Base-by-base conservation (phyloP, 2,113 vertebrate genomes). In the Thamnaconus septentrionalis region DNA sequence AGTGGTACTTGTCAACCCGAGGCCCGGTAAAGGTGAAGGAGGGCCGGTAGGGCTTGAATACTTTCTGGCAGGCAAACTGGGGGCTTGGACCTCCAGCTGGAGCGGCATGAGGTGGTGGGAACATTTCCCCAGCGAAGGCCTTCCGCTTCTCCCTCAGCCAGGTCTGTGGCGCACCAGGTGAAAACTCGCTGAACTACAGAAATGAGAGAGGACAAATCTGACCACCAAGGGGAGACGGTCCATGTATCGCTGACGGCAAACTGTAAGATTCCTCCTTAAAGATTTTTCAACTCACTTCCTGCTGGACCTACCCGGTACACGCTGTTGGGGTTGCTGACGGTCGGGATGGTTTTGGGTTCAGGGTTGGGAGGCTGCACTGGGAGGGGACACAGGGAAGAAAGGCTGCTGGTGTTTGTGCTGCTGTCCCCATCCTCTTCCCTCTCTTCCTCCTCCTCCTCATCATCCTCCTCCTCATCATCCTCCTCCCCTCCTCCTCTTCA, bases 241-340 rank as follows among this genome's bases (percentile, higher is more conserved):
- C 18, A 31, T 31, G 18, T 31, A 31, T 31, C 18, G 18, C 18
- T 31, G 18, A 31, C 18, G 2, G 18, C 18, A 31, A 31, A 31
- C 18, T 31, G 18, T 31, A 31, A 31, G 18, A n/a, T n/a, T n/a
- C n/a, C n/a, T n/a, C n/a, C n/a, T n/a, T n/a, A n/a, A n/a, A n/a
- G n/a, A 31, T 31, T 31, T 31, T 31, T 31, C 4, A 10, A 9
- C 47, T 0, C 47, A 10, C n/a, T 50, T 10, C n/a, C 9, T 51
- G 9, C 5, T 41, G 5, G 3, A 58, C 83, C 60, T 73, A 96
- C 96, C 94, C 96, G 91, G 78, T 99, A 99, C 58, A 98, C 80
- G 1, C 97, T 99, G 87, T 96, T 99, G 3, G 97, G 96, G 76
- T 98, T 99, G 90, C 89, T 94, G 78, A 99, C 95, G 0, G 94